A percentile compares a stretch with the other conserved stretches of the same genome.
Evolutionary conservation across 2,797 vertebrate species (phyloP).

Genomic region (Champsocephalus gunnari): DNA sequence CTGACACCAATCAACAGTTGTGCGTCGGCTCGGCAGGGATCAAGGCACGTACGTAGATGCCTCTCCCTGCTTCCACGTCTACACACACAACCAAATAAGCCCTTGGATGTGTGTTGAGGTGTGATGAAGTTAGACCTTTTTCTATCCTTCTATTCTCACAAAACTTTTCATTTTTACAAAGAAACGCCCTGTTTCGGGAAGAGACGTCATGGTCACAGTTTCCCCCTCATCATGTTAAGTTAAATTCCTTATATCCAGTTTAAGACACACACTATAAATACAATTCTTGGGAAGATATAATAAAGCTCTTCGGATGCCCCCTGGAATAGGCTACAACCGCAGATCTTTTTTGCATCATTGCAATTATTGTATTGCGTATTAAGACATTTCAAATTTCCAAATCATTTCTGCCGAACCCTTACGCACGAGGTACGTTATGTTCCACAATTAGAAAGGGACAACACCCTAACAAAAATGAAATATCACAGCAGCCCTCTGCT

Average conservation of each 20-base stretch:
- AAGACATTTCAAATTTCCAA: background rate
- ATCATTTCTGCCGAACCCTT: background rate
- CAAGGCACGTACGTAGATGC: no score
- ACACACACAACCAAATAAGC: no score
- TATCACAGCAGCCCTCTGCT: background rate
- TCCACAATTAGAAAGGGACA: background rate
- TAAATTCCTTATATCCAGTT: background rate
- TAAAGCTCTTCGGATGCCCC: background rate
- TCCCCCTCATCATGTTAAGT: background rate
- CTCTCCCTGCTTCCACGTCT: no score
- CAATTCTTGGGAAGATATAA: background rate
- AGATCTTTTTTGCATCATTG: background rate
- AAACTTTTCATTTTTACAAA: background rate
- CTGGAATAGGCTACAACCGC: background rate
- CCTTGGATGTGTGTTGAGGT: background rate
- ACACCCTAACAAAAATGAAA: conserved; percentile 22
- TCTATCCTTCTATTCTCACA: background rate
- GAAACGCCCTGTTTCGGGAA: background rate
- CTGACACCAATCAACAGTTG: no score
- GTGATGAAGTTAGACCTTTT: background rate
- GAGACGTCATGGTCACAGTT: background rate
- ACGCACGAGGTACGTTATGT: background rate
- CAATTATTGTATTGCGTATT: no score
- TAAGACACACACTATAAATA: background rate
- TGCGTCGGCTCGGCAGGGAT: no score